Base-by-base conservation (phyloP, 2,113 vertebrate genomes). In the Rhinogobius similis region DNA sequence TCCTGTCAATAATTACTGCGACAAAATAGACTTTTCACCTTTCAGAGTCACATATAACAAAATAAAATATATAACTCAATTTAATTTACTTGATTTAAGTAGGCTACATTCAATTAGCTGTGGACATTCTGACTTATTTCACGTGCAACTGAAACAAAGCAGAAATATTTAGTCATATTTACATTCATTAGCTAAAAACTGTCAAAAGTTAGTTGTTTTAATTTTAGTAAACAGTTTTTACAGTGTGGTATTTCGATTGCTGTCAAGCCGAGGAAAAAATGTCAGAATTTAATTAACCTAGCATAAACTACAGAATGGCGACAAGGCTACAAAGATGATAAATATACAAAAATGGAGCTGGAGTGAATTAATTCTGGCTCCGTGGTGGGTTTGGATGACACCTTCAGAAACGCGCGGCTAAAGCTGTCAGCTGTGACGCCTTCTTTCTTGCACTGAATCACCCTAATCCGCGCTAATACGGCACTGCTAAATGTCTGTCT, bases 381-480 rank as follows among this genome's bases (percentile, higher is more conserved):
- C 18, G 75, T 70, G 27, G 76, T 61, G 24, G 53, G 82, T 72
- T 85, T 86, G 86, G 86, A 86, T 86, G 85, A 84, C 85, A 89
- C 85, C 82, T 83, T 36, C 68, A 74, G 69, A 82, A 86, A 88
- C 21, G 75, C 81, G 85, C 75, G 81, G 84, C 76, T 79, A 65
- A 84, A 85, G 82, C 85, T 82, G 83, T 88, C 80, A 75, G 82
- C 80, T 76, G 53, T 46, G 12, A 67, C 46, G 44, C 66, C 73
- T 85, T 76, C 62, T 88, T 84, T 79, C 79, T 52, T 67, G 23
- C 76, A 36, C 67, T 70, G 79, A 87, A 76, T 86, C 78, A 78
- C 76, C 70, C 67, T 88, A 91, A 88, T 90, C 86, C 85, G 52
- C 46, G 85, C 77, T 87, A 86, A 88, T 81, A 65, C 84, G 52